Conservation (phyloP, 2,888 invertebrate genomes). For the Embidobia sp. region DNA sequence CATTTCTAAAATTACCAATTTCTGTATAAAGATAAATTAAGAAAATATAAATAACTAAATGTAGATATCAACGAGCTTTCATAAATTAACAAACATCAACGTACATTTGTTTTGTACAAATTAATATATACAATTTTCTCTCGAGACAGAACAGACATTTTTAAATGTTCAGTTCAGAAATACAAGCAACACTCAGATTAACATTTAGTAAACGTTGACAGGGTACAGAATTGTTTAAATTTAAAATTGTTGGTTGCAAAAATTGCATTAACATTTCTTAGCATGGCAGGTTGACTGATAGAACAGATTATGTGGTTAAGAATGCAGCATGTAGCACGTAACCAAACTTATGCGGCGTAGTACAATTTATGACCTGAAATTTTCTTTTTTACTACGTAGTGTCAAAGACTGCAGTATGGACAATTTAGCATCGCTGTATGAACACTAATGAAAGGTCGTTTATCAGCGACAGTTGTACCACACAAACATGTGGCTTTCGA, state of each 20-base stretch:
- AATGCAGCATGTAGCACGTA: slow-evolving; percentile 47
- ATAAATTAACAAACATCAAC: too few species aligned
- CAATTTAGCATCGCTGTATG: slow-evolving; percentile 43
- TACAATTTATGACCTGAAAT: slow-evolving; percentile 56
- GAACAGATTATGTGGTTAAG: slow-evolving; percentile 44
- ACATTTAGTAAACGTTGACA: background rate
- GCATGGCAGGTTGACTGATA: slow-evolving; percentile 52
- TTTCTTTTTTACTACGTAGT: slow-evolving; percentile 38
- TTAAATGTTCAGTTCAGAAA: too few species aligned
- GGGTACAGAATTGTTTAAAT: too few species aligned
- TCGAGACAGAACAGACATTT: too few species aligned
- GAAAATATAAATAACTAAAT: too few species aligned
- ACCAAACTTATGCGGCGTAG: slow-evolving; percentile 44
- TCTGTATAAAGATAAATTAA: too few species aligned
- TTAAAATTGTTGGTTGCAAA: background rate
- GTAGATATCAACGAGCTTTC: too few species aligned
- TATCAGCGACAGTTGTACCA: slow-evolving; percentile 39
- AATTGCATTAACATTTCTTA: slow-evolving; percentile 33
- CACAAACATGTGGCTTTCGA: slow-evolving; percentile 19
- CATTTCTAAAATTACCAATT: too few species aligned
- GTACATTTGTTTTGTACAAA: too few species aligned
- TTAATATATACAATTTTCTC: too few species aligned
- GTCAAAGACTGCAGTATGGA: slow-evolving; percentile 33
- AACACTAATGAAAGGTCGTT: slow-evolving; percentile 44
- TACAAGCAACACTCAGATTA: too few species aligned